Evolutionary conservation across 2,888 invertebrate species (phyloP).

Genomic region (Parnassius smintheus): DNA sequence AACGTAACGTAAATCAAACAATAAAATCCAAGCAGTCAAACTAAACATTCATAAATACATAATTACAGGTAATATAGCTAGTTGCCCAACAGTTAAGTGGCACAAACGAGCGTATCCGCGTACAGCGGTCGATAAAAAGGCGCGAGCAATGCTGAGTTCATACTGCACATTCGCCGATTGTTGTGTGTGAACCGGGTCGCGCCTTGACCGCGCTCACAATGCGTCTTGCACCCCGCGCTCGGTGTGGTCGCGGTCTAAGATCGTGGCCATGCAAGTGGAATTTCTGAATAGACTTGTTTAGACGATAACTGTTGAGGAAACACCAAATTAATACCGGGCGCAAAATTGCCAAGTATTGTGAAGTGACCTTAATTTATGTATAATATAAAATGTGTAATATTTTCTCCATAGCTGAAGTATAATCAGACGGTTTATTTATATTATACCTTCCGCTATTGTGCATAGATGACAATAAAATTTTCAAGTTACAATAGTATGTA

Average conservation of each 20-base stretch:
- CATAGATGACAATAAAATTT: too few relatives aligned
- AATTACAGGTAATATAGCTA: background rate
- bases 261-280: background rate
- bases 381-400: too few relatives aligned
- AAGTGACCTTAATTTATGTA: too few relatives aligned
- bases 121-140: constrained; percentile 30
- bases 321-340: background rate
- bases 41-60: background rate
- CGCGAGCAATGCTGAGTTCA: constrained; percentile 25
- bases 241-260: background rate
- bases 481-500: too few relatives aligned
- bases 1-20: too few relatives aligned
- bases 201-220: constrained; percentile 50
- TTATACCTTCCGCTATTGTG: too few relatives aligned
- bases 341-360: too few relatives aligned
- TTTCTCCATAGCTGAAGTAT: too few relatives aligned
- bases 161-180: constrained; percentile 39
- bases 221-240: background rate
- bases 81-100: constrained; percentile 15
- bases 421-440: too few relatives aligned
- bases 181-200: constrained; percentile 54
- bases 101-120: constrained; percentile 33
- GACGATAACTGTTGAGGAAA: background rate
- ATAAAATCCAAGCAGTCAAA: too few relatives aligned
- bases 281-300: background rate